Conservation (phyloP, 2,797 vertebrate genomes). For the Kryptolebias ocellatus region DNA sequence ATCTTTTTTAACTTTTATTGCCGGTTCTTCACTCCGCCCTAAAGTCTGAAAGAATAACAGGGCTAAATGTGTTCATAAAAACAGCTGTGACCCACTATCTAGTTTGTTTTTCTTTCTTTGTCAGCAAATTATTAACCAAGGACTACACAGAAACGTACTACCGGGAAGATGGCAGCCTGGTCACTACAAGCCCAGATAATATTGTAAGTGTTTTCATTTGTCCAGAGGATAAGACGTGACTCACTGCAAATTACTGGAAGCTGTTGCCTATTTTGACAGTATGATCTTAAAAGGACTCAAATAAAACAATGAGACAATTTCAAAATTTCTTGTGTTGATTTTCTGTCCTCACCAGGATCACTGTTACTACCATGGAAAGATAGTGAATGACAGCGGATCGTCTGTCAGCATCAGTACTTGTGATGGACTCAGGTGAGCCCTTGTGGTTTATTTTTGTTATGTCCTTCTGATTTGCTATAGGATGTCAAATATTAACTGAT, state of each 20-base stretch:
- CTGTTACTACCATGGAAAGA: conserved; percentile 84
- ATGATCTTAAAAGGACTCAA: neutral
- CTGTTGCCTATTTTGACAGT: neutral
- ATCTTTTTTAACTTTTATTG: too few relatives aligned
- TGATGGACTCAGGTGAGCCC: conserved; percentile 80
- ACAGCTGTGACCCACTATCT: too few relatives aligned
- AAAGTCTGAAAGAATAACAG: too few relatives aligned
- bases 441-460: neutral
- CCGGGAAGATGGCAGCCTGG: conserved; percentile 67
- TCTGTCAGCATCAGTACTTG: conserved; percentile 83
- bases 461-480: neutral
- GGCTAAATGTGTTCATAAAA: too few relatives aligned
- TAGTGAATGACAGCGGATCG: conserved; percentile 75
- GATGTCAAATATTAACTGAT: neutral
- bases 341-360: conserved; percentile 68
- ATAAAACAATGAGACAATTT: neutral
- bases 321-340: neutral
- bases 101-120: too few relatives aligned
- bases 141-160: conserved; percentile 82
- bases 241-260: neutral
- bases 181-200: conserved; percentile 70
- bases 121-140: conserved; percentile 73
- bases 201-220: conserved; percentile 69
- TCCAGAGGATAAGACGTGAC: neutral
- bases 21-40: too few relatives aligned